Evolutionary conservation across 2,888 invertebrate genomes (phyloP), one percentile per base, ranked within the genome.

Genomic region (Trissoscelio sp.): DNA sequence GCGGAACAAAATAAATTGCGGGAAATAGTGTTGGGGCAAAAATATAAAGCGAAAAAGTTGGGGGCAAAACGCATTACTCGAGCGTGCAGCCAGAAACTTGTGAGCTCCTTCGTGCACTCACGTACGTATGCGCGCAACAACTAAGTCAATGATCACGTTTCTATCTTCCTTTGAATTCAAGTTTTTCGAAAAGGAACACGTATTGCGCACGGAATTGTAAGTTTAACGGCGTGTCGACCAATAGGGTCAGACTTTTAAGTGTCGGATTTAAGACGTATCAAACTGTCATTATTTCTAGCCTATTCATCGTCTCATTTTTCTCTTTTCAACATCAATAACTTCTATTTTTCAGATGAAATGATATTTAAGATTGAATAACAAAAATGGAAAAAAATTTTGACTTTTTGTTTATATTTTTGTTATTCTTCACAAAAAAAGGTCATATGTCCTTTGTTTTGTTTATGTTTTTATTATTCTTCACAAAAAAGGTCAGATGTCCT

Each of bases 81-180:
- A 72, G 72, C 57, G 58, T 64, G 75, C 72, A 51, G 51, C 44
- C n/a, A n/a, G 60, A 70, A 74, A 83, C 83, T 78, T 73, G 80
- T 70, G 74, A 75, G 78, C 66, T 75, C 9, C 72, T 75, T 42
- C 67, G 34, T 55, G 55, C 62, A 46, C 60, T 64, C 62, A 44
- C 77, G 62, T 69, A 60, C 64, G 39, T 70, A 78, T n/a, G n/a
- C 70, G 70, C 70, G 70, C 69, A 69, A 70, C 80, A 67, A 80
- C 77, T 77, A 77, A 81, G 77, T 81, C 81, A 81, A 81, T 81
- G 81, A 81, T 81, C 81, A 81, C 81, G 81, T 81, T 81, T 67
- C 81, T 70, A 81, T 81, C 81, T 81, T 67, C 62, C 60, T 72
- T 77, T 72, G 73, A 77, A 77, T 81, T 62, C 73, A 75, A 81